Percentiles rank a stretch among this genome's conserved stretches.
Conservation (phyloP, 2,113 vertebrate species). For the Columba janthina region DNA sequence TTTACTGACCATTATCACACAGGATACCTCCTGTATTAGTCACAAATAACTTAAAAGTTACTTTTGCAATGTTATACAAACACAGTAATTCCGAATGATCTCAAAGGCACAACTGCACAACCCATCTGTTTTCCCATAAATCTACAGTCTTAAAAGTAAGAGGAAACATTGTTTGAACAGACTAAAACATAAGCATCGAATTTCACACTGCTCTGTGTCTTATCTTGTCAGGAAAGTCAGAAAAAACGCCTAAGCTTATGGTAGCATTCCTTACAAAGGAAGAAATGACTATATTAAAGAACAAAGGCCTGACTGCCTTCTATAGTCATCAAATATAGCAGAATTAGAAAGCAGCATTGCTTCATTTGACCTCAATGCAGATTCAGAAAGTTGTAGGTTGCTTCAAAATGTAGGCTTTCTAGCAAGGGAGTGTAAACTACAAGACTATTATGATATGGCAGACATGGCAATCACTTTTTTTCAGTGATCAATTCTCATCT, state of each 20-base stretch:
- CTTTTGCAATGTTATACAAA: neutral
- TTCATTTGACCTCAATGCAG: neutral
- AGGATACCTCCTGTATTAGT: neutral
- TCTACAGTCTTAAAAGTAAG: neutral
- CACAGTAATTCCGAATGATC: neutral
- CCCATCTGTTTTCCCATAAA: neutral
- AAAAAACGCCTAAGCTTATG: neutral
- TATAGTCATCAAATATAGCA: neutral
- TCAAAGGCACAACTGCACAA: accelerated
- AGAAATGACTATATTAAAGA: neutral
- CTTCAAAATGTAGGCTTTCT: neutral
- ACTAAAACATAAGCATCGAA: neutral
- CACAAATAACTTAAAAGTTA: neutral
- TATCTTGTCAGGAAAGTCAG: neutral
- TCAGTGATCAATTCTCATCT: neutral
- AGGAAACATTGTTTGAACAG: neutral
- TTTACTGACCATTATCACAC: neutral
- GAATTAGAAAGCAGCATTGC: neutral
- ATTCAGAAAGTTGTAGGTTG: neutral
- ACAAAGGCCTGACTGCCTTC: neutral
- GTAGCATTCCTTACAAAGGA: neutral
- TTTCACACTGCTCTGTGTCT: neutral
- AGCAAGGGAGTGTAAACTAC: neutral
- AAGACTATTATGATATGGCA: neutral
- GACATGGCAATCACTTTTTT: neutral